A percentile compares a stretch with the other conserved stretches of the same genome.
Conservation (phyloP, 2,113 vertebrate genomes). For the Falco punctatus region DNA sequence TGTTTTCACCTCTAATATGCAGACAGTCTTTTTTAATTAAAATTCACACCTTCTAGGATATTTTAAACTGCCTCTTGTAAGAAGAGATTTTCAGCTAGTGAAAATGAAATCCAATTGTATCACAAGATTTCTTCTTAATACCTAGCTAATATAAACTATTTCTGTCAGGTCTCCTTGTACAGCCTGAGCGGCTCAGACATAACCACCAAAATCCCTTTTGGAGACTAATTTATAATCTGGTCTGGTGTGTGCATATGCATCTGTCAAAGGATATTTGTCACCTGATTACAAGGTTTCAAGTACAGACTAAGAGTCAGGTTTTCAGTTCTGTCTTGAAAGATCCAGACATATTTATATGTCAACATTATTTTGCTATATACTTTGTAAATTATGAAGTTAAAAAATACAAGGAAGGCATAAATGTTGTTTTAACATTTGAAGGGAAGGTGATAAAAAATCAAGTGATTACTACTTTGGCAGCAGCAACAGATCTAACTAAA, state of each 20-base stretch:
- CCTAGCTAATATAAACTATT: constrained; percentile 55
- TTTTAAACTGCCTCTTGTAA: neutral
- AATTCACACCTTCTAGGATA: neutral
- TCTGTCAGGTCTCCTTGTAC: constrained; percentile 48
- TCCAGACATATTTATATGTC: neutral
- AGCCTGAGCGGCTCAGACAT: constrained; percentile 52
- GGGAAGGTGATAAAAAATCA: neutral
- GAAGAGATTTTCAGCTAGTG: neutral
- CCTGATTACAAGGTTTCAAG: constrained; percentile 24
- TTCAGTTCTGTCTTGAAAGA: neutral
- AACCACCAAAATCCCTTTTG: constrained; percentile 48
- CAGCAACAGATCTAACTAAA: neutral
- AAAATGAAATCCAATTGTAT: constrained; percentile 41
- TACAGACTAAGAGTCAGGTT: neutral
- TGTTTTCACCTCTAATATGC: neutral
- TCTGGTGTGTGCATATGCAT: constrained; percentile 47
- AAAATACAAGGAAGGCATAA: neutral
- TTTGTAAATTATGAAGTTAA: neutral
- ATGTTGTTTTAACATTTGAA: neutral
- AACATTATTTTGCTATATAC: neutral
- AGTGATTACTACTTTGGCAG: neutral
- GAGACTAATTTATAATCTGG: constrained; percentile 69
- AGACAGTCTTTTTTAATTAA: neutral
- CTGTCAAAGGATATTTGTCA: constrained; percentile 67
- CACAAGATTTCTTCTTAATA: constrained; percentile 60